Percentiles rank a stretch among this genome's conserved stretches.
phyloP scores from a whole-genome alignment of 2,888 invertebrate genomes.

The Trachelus iudaicus region DNA sequence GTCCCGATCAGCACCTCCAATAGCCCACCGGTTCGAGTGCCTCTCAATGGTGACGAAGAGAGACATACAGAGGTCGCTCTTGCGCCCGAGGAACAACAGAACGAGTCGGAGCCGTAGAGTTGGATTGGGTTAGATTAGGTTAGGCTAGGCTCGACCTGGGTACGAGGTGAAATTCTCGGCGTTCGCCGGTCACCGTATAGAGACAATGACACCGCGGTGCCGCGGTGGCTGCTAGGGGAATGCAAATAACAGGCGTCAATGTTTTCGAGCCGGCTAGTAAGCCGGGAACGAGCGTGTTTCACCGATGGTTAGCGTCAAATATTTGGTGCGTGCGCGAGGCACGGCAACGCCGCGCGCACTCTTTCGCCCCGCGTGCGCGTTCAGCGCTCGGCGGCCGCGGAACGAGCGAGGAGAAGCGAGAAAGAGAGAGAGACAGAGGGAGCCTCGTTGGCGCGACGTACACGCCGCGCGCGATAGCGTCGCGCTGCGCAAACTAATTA shows the following conservation, averaged over 20 bases:
- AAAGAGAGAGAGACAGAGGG: neutral
- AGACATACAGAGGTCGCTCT: no score
- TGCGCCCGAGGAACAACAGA: no score
- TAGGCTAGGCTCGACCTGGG: neutral
- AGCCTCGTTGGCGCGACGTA: constrained; percentile 20
- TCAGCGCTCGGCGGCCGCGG: constrained; percentile 6
- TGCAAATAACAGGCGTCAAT: constrained; percentile 62
- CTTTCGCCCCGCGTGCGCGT: constrained; percentile 19
- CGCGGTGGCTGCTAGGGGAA: constrained; percentile 47
- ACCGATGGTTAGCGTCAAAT: constrained; percentile 64
- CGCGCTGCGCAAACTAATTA: constrained; percentile 56
- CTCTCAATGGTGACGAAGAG: no score
- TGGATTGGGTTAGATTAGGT: neutral
- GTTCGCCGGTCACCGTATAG: constrained; percentile 28
- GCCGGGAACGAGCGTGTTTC: constrained; percentile 55
- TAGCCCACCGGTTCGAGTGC: no score
- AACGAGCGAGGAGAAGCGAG: constrained; percentile 10
- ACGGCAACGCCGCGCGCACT: constrained; percentile 56
- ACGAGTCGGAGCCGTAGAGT: no score
- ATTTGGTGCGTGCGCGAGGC: constrained; percentile 61
- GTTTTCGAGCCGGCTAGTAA: constrained; percentile 63
- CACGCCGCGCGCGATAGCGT: constrained; percentile 45
- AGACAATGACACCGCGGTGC: constrained; percentile 21
- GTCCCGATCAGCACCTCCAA: no score
- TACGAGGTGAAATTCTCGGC: constrained; percentile 32